Evolutionary conservation across 2,888 invertebrate genomes (phyloP).

Genomic region (Alsophila aescularia): DNA sequence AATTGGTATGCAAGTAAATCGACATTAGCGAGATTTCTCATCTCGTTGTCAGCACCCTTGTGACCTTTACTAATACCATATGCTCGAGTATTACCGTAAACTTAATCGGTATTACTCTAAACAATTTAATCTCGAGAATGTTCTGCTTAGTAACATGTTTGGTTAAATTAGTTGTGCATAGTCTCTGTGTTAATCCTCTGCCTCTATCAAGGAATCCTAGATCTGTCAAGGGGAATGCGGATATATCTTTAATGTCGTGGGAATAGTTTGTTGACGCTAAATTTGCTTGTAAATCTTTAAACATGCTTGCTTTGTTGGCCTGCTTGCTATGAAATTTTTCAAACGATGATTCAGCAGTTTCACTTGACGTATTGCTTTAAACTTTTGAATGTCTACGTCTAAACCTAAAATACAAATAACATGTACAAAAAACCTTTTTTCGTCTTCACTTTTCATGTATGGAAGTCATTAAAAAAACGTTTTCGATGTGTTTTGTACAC

Average conservation of each 20-base stretch:
- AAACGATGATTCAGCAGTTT: too few relatives aligned
- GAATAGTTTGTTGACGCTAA: neutral
- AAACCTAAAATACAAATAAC: too few relatives aligned
- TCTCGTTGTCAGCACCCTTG: conserved; percentile 5
- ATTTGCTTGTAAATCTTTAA: too few relatives aligned
- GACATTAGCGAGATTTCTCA: conserved; percentile 3
- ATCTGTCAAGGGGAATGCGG: neutral
- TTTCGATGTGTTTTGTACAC: too few relatives aligned
- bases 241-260: neutral
- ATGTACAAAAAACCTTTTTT: too few relatives aligned
- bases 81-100: conserved; percentile 13
- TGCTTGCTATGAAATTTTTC: too few relatives aligned
- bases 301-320: too few relatives aligned
- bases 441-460: too few relatives aligned
- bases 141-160: conserved; percentile 11
- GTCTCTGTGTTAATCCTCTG: neutral
- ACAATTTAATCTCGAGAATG: conserved; percentile 21
- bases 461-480: too few relatives aligned
- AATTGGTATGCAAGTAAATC: conserved; percentile 3
- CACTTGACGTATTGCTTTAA: too few relatives aligned
- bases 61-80: conserved; percentile 17
- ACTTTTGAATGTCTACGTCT: too few relatives aligned
- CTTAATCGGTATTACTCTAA: conserved; percentile 12
- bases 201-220: neutral
- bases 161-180: conserved; percentile 18